Base-by-base conservation (phyloP, 2,797 vertebrate genomes). In the Rhinichthys osculus region DNA sequence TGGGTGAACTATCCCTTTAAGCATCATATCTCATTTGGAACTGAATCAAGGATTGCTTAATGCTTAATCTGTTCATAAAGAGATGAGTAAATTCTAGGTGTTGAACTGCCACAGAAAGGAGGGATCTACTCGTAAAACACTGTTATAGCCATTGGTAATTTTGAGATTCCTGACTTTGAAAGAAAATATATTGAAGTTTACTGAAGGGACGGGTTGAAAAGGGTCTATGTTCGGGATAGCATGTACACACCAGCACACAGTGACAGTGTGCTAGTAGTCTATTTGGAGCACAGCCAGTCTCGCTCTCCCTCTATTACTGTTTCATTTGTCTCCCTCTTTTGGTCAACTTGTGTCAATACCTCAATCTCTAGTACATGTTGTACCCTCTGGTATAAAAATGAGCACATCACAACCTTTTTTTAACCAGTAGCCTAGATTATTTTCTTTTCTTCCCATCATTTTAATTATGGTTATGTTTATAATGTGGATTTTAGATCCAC, bases 291-390 rank as follows among this genome's bases (percentile, higher is more conserved):
- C n/a, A 64, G n/a, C 57, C n/a, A 16, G n/a, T 14, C 72, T 52
- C 27, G 9, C 3, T 83, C 5, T 84, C 59, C 19, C 54, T 77
- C 42, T 81, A 42, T 72, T 64, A 21, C n/a, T 57, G 42, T 10
- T 3, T 78, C 19, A 27, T 78, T 86, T 88, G 71, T 83, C 66
- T 81, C 70, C 78, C 85, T 57, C 87, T 84, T 66, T 57, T 30
- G 87, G 72, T 62, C 44, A 66, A 16, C 52, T 3, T 42, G 3
- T n/a, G 17, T 33, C 19, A 52, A 16, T 47, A 62, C 33, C 21
- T 30, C 17, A 54, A n/a, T 35, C 27, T 47, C 4, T 14, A n/a
- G 57, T 13, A 62, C 69, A 78, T 21, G 19, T 38, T 42, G 57
- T 87, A 23, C 73, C 47, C 23, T 47, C 44, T 17, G 21, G 13